phyloP scores from a whole-genome alignment of 2,113 vertebrate genomes.

The Galbula dea region DNA sequence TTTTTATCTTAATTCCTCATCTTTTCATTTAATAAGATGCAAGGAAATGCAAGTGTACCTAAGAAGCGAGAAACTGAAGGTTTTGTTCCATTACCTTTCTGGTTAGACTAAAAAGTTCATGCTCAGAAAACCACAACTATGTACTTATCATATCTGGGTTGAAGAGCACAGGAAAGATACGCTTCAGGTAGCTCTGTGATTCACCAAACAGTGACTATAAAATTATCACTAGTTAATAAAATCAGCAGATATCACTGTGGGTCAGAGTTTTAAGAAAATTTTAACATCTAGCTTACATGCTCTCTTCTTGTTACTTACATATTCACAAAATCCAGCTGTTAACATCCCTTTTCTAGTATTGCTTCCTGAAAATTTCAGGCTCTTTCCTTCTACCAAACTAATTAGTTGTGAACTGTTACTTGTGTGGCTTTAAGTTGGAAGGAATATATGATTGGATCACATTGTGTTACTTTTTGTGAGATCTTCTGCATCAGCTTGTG shows the following conservation, averaged over 20 bases:
- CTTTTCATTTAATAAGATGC: not conserved
- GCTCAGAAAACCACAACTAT: not conserved
- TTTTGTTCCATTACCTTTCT: not conserved
- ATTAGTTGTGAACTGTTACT: not conserved
- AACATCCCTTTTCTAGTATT: not conserved
- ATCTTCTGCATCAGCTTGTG: conserved; percentile 28
- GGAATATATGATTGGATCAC: not conserved
- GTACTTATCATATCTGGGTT: not conserved
- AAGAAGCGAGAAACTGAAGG: not conserved
- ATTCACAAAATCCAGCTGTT: not conserved
- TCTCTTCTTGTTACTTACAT: not conserved
- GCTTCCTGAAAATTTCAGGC: not conserved
- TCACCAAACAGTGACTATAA: not conserved
- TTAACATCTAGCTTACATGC: not conserved
- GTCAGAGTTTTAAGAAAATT: not conserved
- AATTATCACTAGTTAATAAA: not conserved
- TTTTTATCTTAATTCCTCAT: not conserved
- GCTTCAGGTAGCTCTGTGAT: not conserved
- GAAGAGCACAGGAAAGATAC: not conserved
- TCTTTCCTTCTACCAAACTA: not conserved
- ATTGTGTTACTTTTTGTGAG: not conserved
- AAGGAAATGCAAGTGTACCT: not conserved
- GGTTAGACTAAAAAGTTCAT: not conserved
- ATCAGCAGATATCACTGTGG: not conserved
- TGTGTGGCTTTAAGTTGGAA: not conserved